Evolutionary conservation across 2,113 vertebrate genomes (phyloP), one percentile per base, ranked within the genome.

Genomic region (Laticauda colubrina): DNA sequence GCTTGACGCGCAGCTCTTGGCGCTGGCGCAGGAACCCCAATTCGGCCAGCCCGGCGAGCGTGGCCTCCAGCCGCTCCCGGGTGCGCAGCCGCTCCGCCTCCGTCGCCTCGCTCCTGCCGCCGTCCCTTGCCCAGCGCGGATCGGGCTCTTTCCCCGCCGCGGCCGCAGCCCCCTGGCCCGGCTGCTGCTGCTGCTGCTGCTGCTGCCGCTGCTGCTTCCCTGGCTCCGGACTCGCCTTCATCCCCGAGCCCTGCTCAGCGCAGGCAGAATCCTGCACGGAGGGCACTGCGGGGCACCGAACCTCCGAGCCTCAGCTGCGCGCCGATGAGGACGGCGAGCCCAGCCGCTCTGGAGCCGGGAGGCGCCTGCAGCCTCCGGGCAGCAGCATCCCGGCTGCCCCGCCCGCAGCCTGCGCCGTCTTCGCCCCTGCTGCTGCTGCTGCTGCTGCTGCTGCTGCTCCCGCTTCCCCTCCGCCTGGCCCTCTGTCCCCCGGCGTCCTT

Each of bases 1-100:
- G 96, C 69, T 97, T 96, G 91, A 99, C 98, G 97, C 98, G 97
- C 95, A 97, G 95, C 96, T 98, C 98, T 96, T 99, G 98, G 91
- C 98, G 97, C 95, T 97, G 98, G 90, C 98, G 97, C 96, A 99
- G 97, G 94, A 97, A 97, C 48, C 98, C 98, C 98, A 99, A 97
- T 97, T 99, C 98, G 39, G 96, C 98, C 94, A 99, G 96, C 9
- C 98, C 98, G 54, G 98, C 98, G 94, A 98, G 96, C n/a, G 98
- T 97, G 95, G 98, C 98, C 94, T 98, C 98, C 97, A 98, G 97
- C 85, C 98, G 97, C 96, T 98, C 98, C 53, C 98, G 97, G 91
- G 98, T 97, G 93, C 98, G 96, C 96, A 96, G 97, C 85, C 98
- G 97, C 95, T 98, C 98, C 86, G 96, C 94, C 91, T 98, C 98